Conservation (phyloP, 2,888 invertebrate species). For the Leptinotarsa peninsularis region DNA sequence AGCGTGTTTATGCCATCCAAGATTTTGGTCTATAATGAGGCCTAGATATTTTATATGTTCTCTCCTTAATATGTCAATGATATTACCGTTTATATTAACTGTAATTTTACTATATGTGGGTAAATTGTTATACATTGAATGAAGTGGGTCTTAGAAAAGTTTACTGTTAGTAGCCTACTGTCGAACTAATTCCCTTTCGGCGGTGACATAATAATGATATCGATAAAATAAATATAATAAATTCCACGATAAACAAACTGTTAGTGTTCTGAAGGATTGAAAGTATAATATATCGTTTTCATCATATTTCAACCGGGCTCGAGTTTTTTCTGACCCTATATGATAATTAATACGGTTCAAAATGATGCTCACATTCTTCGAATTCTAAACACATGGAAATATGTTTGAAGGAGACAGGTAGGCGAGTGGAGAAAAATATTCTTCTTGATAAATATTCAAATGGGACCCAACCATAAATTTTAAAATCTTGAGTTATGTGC, state of each 20-base stretch:
- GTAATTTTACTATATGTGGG: no score
- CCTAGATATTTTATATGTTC: no score
- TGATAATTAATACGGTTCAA: conserved; percentile 55
- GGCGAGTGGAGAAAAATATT: conserved; percentile 50
- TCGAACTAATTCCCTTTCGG: no score
- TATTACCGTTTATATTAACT: no score
- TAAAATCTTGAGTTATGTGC: conserved; percentile 61
- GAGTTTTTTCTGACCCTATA: conserved; percentile 50
- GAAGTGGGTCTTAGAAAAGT: no score
- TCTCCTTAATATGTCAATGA: no score
- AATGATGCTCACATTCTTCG: conserved; percentile 57
- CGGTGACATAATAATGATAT: no score
- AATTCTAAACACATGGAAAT: conserved; percentile 61
- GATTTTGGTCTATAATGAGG: no score
- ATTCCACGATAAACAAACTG: no score
- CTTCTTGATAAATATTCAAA: conserved; percentile 66
- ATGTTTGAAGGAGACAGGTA: conserved; percentile 57
- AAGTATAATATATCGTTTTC: background rate
- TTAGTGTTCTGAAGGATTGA: background rate
- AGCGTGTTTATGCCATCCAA: no score
- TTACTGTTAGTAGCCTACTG: no score
- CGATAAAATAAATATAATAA: background rate
- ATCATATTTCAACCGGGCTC: conserved; percentile 45
- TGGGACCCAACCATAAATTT: conserved; percentile 63
- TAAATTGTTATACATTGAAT: no score